Evolutionary conservation across 2,113 vertebrate genomes (phyloP).

Genomic region (Mola mola): DNA sequence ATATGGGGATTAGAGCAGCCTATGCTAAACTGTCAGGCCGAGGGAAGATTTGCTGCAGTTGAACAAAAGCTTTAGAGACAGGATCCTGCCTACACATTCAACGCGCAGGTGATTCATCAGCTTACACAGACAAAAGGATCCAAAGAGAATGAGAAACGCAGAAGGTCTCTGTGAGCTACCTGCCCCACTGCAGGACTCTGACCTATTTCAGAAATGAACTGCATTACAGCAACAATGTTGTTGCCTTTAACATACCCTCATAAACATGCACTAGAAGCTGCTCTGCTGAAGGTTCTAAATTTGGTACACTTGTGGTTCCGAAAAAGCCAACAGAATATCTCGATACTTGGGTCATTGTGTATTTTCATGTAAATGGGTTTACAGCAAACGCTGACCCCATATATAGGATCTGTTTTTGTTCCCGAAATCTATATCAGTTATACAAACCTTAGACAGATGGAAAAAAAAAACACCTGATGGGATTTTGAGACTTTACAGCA

Average conservation of each 20-base stretch:
- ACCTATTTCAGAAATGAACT: conserved; percentile 12
- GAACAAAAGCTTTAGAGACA: conserved; percentile 68
- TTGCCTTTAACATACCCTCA: too few relatives aligned
- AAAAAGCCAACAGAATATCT: conserved; percentile 10
- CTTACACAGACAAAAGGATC: conserved; percentile 41
- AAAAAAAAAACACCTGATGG: conserved; percentile 27
- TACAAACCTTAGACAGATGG: conserved; percentile 45
- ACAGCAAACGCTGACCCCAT: conserved; percentile 32
- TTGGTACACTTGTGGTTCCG: neutral
- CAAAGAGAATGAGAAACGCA: conserved; percentile 36
- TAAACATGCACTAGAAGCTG: too few relatives aligned
- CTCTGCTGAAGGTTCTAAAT: too few relatives aligned
- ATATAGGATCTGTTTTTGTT: conserved; percentile 23
- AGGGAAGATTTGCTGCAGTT: conserved; percentile 68
- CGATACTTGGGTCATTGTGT: conserved; percentile 1
- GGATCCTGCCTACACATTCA: conserved; percentile 56
- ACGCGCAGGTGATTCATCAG: conserved; percentile 72
- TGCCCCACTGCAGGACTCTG: conserved; percentile 8
- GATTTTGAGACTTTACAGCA: conserved; percentile 47
- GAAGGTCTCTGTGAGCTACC: conserved; percentile 27
- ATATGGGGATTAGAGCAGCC: conserved; percentile 64
- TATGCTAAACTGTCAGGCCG: conserved; percentile 57
- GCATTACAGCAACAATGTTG: neutral
- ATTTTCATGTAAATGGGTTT: conserved; percentile 4
- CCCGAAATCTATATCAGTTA: conserved; percentile 22